Evolutionary conservation across 1,140 invertebrate genomes (phyloP).

Genomic region (Melitaea cinxia): DNA sequence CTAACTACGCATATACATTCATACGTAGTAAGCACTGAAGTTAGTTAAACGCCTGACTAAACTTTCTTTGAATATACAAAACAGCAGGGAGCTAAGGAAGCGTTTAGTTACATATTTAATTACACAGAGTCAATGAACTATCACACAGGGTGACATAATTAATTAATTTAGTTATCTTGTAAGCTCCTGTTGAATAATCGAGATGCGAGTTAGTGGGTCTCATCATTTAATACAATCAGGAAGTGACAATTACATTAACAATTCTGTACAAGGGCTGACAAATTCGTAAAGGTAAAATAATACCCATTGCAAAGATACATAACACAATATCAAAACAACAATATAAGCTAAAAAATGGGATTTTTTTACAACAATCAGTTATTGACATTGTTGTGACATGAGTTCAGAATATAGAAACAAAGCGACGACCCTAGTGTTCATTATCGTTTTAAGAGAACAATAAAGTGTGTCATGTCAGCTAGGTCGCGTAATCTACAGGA

Average conservation of each 20-base stretch:
- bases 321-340: neutral
- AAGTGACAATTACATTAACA: slow-evolving; percentile 68
- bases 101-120: neutral
- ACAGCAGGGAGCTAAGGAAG: no score
- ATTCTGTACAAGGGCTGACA: slow-evolving; percentile 40
- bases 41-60: no score
- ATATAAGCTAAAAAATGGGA: neutral
- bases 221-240: slow-evolving; percentile 59
- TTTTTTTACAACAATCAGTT: neutral
- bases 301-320: neutral
- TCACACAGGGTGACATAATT: slow-evolving; percentile 37
- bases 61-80: no score
- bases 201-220: slow-evolving; percentile 20
- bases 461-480: slow-evolving; percentile 69
- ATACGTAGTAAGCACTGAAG: no score
- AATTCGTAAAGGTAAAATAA: no score
- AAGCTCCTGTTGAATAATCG: slow-evolving; percentile 31
- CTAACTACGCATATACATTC: no score
- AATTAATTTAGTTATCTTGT: slow-evolving; percentile 34
- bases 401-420: slow-evolving; percentile 44
- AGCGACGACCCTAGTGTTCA: slow-evolving; percentile 61
- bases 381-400: slow-evolving; percentile 12
- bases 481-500: slow-evolving; percentile 64
- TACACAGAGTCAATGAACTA: slow-evolving; percentile 33
- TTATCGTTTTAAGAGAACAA: slow-evolving; percentile 71